These are phyloP conservation scores for Brachypteracias leptosomus DNA, from an alignment of 2,113 vertebrate genomes.

Conservation along the genomic window DNA sequence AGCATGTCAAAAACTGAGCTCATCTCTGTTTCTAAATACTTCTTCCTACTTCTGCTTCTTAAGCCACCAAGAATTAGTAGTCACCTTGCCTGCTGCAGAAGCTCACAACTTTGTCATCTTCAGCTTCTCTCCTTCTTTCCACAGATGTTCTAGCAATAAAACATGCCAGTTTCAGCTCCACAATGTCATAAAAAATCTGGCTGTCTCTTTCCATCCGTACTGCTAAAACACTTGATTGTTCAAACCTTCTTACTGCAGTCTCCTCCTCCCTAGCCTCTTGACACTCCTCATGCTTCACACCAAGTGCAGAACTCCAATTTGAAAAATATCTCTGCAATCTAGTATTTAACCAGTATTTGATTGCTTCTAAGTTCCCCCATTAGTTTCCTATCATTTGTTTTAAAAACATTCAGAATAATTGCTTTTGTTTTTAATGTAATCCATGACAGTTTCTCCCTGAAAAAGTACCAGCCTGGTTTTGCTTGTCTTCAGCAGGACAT, in stretches of 20 bases:
- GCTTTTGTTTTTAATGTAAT: neutral
- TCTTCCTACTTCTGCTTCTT: neutral
- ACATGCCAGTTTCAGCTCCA: constrained; percentile 7
- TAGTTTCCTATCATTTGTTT: neutral
- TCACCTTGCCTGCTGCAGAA: neutral
- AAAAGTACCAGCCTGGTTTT: neutral
- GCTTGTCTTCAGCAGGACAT: neutral
- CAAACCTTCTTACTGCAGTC: neutral
- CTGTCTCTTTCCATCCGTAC: neutral
- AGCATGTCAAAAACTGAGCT: neutral
- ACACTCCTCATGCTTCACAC: neutral
- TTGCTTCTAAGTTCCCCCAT: neutral
- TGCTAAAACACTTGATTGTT: constrained; percentile 9
- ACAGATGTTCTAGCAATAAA: constrained; percentile 44
- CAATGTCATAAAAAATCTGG: neutral
- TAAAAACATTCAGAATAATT: neutral
- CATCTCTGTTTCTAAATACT: neutral
- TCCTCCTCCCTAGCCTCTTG: neutral
- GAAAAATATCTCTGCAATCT: neutral
- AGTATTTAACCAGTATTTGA: neutral
- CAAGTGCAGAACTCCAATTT: neutral
- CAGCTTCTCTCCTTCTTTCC: neutral
- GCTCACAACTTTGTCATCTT: neutral
- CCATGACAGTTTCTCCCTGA: neutral
- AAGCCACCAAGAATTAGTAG: constrained; percentile 1